Conservation (phyloP, 2,113 vertebrate species). For the Azemiops feae region DNA sequence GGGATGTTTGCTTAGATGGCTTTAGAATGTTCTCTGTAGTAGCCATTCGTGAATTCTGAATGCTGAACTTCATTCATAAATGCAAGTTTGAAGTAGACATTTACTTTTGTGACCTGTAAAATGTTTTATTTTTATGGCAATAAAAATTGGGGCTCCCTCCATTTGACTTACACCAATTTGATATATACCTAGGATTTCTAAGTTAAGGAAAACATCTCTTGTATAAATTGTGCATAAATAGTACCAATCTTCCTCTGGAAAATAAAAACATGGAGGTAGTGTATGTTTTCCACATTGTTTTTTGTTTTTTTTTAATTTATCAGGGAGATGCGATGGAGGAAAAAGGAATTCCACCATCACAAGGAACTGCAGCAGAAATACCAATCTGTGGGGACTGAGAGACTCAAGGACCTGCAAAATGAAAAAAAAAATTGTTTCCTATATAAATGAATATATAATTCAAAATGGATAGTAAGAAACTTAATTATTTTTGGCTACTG, state of each 20-base stretch:
- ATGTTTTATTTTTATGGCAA: background rate
- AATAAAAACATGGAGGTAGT: background rate
- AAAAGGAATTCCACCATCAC: conserved; percentile 77
- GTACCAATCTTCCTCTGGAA: background rate
- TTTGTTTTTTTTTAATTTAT: conserved; percentile 45
- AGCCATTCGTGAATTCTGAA: background rate
- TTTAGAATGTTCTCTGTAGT: background rate
- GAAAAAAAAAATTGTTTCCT: conserved; percentile 22
- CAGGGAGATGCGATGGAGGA: conserved; percentile 86
- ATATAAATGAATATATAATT: conserved; percentile 25
- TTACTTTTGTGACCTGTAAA: background rate
- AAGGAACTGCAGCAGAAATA: conserved; percentile 32
- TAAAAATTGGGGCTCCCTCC: background rate
- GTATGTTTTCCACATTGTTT: background rate
- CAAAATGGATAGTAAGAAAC: conserved; percentile 53
- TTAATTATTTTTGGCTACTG: background rate
- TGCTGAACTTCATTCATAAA: background rate
- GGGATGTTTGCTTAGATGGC: background rate
- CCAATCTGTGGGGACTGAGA: conserved; percentile 77
- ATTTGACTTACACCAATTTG: background rate
- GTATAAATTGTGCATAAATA: background rate
- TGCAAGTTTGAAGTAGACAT: background rate
- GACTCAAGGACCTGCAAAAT: conserved; percentile 29
- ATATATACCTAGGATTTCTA: background rate
- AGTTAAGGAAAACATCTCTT: background rate